A percentile compares a stretch with the other conserved stretches of the same genome.
Evolutionary conservation across 1,140 invertebrate genomes (phyloP).

Genomic region (Eumaeus atala): DNA sequence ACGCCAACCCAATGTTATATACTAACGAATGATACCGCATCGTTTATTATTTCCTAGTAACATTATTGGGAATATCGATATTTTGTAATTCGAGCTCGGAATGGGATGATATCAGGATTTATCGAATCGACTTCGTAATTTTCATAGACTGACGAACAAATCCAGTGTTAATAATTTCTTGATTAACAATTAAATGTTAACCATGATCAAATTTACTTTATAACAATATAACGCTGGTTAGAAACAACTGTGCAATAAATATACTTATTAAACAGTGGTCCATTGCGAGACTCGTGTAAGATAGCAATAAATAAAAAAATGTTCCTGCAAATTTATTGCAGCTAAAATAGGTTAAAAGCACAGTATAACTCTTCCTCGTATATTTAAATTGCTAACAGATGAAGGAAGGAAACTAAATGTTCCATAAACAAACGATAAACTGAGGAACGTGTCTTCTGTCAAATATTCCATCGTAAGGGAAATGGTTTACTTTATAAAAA

Average conservation of each 20-base stretch:
- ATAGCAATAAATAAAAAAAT: slow-evolving; percentile 14
- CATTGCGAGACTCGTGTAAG: not conserved
- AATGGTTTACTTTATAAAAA: slow-evolving; percentile 17
- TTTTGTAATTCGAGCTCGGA: too few relatives aligned
- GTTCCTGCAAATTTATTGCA: slow-evolving; percentile 27
- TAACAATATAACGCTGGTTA: too few relatives aligned
- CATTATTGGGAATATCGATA: slow-evolving; percentile 9
- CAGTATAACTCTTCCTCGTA: slow-evolving; percentile 25
- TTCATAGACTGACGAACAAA: not conserved
- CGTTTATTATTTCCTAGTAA: slow-evolving; percentile 9
- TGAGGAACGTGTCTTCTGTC: slow-evolving; percentile 15
- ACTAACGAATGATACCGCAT: not conserved
- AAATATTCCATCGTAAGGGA: too few relatives aligned
- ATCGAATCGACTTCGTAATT: slow-evolving; percentile 2
- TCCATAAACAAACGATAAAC: slow-evolving; percentile 24
- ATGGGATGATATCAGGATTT: slow-evolving; percentile 3
- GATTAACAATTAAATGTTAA: too few relatives aligned
- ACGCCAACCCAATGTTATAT: not conserved
- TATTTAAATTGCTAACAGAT: slow-evolving; percentile 16
- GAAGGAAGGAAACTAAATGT: slow-evolving; percentile 29
- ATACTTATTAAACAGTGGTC: not conserved
- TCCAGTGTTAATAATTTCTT: too few relatives aligned
- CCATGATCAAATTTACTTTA: too few relatives aligned
- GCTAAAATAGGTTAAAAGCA: slow-evolving; percentile 24
- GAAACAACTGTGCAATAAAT: too few relatives aligned